These are phyloP conservation scores for Heterodera filipjevi DNA, from an alignment of 2,888 invertebrate genomes.

Conservation along the genomic window DNA sequence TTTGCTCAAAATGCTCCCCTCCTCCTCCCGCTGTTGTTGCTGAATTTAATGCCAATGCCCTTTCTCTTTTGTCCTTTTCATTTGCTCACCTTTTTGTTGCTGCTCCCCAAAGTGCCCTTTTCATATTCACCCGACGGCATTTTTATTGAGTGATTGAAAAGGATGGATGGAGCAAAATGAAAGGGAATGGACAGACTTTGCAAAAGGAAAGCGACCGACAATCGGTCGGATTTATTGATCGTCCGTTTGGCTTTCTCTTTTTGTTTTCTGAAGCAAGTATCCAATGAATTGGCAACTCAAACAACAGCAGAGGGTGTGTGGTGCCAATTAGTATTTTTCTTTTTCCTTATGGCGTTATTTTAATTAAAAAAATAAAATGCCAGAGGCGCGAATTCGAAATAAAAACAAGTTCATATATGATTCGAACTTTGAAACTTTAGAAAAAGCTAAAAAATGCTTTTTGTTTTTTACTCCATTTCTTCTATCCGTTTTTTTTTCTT, in stretches of 20 bases:
- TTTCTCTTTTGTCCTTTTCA: neutral
- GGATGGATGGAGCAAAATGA: neutral
- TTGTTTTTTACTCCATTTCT: neutral
- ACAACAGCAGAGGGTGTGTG: too few species aligned
- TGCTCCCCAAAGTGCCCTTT: neutral
- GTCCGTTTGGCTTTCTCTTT: neutral
- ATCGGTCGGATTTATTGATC: neutral
- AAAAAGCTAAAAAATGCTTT: too few species aligned
- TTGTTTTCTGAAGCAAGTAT: neutral
- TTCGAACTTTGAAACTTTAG: too few species aligned
- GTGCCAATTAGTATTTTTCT: too few species aligned
- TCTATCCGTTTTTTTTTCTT: neutral
- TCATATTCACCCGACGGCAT: slow-evolving; percentile 6
- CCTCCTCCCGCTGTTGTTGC: slow-evolving; percentile 25
- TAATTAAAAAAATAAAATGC: too few species aligned
- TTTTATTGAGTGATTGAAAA: neutral
- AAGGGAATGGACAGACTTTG: too few species aligned
- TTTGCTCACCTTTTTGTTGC: neutral
- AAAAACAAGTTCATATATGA: too few species aligned
- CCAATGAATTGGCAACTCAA: neutral
- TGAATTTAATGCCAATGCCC: neutral
- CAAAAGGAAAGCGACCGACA: too few species aligned
- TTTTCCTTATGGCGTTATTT: too few species aligned
- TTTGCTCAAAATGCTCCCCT: slow-evolving; percentile 55
- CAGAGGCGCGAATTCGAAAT: too few species aligned